Conservation (phyloP, 2,797 vertebrate species). For the Syngnathus rostellatus region DNA sequence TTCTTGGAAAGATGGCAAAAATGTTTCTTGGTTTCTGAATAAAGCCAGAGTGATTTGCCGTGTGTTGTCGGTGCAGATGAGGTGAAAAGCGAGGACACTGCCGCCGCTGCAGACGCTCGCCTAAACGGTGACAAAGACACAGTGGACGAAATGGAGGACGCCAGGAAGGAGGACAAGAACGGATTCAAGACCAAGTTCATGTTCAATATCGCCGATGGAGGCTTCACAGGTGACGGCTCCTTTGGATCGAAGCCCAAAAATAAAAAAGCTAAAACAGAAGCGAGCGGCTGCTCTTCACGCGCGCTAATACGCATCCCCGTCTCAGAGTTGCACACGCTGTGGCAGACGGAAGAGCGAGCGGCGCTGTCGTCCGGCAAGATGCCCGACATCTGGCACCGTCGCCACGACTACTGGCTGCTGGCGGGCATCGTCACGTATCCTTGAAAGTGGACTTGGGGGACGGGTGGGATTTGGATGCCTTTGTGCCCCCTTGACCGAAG, state of each 20-base stretch:
- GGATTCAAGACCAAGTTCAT: conserved; percentile 85
- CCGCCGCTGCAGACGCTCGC: conserved; percentile 62
- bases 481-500: background rate
- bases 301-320: background rate
- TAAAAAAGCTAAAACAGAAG: too few species aligned
- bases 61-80: conserved; percentile 56
- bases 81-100: conserved; percentile 73
- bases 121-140: conserved; percentile 83
- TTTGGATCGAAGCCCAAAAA: too few species aligned
- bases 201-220: conserved; percentile 98
- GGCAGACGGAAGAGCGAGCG: conserved; percentile 95
- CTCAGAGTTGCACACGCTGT: conserved; percentile 92
- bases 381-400: conserved; percentile 96
- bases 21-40: too few species aligned
- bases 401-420: conserved; percentile 97
- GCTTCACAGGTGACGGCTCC: conserved; percentile 81
- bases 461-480: background rate
- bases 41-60: background rate
- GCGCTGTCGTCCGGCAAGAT: conserved; percentile 91
- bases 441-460: conserved; percentile 19
- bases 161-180: conserved; percentile 80
- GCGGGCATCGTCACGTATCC: conserved; percentile 98
- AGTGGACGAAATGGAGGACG: conserved; percentile 78
- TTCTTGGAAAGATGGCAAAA: too few species aligned
- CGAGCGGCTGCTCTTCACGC: too few species aligned